Evolutionary conservation across 2,797 vertebrate species (phyloP).

Genomic region (Euthynnus affinis): DNA sequence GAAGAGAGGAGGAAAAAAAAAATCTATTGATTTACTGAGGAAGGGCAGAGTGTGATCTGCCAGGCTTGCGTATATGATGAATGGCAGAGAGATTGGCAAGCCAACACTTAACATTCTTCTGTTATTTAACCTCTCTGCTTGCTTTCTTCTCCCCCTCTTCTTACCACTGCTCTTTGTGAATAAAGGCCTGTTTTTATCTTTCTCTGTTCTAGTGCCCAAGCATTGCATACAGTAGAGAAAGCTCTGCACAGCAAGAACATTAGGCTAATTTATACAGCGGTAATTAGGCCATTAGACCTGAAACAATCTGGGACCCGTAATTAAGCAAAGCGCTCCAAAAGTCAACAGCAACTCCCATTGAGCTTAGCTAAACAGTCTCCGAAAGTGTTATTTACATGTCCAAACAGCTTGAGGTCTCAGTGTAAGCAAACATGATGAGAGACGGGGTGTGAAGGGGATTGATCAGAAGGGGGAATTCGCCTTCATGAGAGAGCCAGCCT

Average conservation of each 20-base stretch:
- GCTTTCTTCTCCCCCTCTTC: constrained; percentile 53
- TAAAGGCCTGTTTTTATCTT: constrained; percentile 57
- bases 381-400: constrained; percentile 86
- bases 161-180: constrained; percentile 50
- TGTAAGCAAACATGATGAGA: constrained; percentile 70
- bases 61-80: constrained; percentile 81
- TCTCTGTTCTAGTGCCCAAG: constrained; percentile 49
- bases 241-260: constrained; percentile 74
- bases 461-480: constrained; percentile 63
- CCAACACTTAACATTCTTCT: constrained; percentile 63
- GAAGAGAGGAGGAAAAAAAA: constrained; percentile 27
- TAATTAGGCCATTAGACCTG: constrained; percentile 87
- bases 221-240: constrained; percentile 59
- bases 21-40: constrained; percentile 80
- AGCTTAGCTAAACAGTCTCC: constrained; percentile 80
- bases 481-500: constrained; percentile 40
- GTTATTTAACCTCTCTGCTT: constrained; percentile 67
- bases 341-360: constrained; percentile 85
- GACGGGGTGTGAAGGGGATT: constrained; percentile 60
- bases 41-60: constrained; percentile 74
- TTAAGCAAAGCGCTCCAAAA: constrained; percentile 87
- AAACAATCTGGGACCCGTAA: constrained; percentile 87
- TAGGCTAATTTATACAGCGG: constrained; percentile 85
- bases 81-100: constrained; percentile 79
- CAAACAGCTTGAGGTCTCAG: constrained; percentile 84